Conservation (phyloP, 2,797 vertebrate genomes). For the Champsocephalus esox region DNA sequence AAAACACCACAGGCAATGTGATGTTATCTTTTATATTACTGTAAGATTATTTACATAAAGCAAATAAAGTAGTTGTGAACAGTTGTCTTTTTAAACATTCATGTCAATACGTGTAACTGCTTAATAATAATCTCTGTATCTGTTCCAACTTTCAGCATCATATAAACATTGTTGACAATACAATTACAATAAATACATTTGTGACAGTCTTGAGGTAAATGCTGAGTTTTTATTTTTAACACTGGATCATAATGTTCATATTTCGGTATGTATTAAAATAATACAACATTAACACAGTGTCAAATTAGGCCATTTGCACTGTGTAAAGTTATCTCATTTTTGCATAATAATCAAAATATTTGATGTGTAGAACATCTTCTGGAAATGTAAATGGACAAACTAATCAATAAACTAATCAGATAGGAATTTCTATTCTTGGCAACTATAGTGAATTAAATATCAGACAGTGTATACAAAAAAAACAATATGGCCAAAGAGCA, state of each 20-base stretch:
- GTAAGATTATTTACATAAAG: not conserved
- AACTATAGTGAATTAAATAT: not conserved
- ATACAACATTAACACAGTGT: not conserved
- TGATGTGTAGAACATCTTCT: not conserved
- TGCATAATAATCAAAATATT: not conserved
- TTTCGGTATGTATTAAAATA: too few species aligned
- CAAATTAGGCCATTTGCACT: not conserved
- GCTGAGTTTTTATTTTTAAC: not conserved
- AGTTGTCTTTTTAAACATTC: not conserved
- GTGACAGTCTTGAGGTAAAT: not conserved
- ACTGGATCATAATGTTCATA: too few species aligned
- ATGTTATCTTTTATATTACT: not conserved
- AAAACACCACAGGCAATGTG: not conserved
- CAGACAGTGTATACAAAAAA: not conserved
- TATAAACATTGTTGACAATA: not conserved
- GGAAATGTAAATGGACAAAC: not conserved
- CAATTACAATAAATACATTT: not conserved
- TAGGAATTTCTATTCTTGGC: not conserved
- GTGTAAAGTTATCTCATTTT: not conserved
- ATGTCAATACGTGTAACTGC: not conserved
- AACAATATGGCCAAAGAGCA: not conserved
- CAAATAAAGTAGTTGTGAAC: not conserved
- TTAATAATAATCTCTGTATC: not conserved
- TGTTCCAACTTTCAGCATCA: not conserved
- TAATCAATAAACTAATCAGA: not conserved